phyloP scores from a whole-genome alignment of 2,113 vertebrate genomes.

The Crocuta crocuta region DNA sequence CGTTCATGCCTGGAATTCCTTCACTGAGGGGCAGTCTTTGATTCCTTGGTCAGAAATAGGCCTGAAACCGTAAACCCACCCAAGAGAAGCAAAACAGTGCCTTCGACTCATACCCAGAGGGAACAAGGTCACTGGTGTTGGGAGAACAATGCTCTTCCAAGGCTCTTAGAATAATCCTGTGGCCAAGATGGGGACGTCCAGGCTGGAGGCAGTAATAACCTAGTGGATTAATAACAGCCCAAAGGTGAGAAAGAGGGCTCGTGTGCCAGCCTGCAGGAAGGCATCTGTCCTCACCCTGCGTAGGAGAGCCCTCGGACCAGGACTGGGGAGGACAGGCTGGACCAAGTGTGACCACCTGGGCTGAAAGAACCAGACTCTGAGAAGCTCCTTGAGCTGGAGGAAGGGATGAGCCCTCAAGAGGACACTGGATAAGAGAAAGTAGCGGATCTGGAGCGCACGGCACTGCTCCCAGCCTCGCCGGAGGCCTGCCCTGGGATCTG shows the following conservation, averaged over 20 bases:
- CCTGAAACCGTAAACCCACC: slow-evolving; percentile 68
- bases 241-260: neutral
- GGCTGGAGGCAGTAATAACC: neutral
- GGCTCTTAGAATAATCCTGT: neutral
- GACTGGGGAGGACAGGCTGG: neutral
- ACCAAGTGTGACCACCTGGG: neutral
- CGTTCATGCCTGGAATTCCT: slow-evolving; percentile 76
- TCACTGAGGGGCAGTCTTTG: slow-evolving; percentile 63
- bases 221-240: neutral
- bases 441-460: neutral
- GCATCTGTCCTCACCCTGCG: neutral
- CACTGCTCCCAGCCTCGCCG: neutral
- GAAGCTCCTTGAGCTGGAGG: too few species aligned
- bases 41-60: slow-evolving; percentile 78
- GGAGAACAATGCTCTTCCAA: neutral
- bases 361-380: neutral
- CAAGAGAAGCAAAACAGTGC: neutral
- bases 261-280: neutral
- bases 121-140: too few species aligned
- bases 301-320: neutral
- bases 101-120: slow-evolving; percentile 1
- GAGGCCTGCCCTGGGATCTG: neutral
- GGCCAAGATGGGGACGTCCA: neutral
- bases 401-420: neutral
- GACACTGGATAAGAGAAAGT: neutral